These are phyloP conservation scores for Clarias gariepinus DNA, from an alignment of 2,113 vertebrate genomes.

Conservation along the genomic window DNA sequence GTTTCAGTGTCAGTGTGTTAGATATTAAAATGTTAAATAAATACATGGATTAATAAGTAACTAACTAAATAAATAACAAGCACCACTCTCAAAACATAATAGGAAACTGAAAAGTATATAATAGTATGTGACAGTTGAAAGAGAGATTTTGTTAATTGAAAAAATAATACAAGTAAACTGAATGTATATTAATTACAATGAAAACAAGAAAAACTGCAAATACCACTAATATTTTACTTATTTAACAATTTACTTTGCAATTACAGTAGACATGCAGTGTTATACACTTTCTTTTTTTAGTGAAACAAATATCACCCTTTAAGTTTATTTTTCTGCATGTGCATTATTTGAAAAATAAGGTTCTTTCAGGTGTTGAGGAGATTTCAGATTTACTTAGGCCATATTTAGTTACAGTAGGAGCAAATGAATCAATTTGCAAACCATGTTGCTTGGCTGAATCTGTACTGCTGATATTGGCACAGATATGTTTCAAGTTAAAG, in stretches of 20 bases:
- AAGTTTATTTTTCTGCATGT: neutral
- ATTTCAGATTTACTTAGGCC: neutral
- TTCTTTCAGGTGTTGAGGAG: neutral
- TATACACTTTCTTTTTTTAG: neutral
- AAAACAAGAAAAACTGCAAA: neutral
- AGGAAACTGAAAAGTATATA: neutral
- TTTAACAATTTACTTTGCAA: neutral
- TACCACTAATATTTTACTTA: neutral
- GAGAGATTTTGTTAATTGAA: neutral
- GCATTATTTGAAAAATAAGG: neutral
- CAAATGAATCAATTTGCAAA: neutral
- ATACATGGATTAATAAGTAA: neutral
- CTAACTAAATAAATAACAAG: neutral
- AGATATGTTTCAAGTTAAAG: conserved; percentile 27
- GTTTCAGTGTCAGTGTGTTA: neutral
- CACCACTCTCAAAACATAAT: neutral
- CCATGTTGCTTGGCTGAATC: neutral
- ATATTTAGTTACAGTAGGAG: neutral
- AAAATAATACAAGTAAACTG: neutral
- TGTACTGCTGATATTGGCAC: conserved; percentile 9
- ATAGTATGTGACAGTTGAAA: neutral
- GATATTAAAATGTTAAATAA: neutral
- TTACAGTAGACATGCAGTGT: neutral
- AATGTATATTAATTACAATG: neutral
- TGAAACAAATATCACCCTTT: neutral